Evolutionary conservation across 2,113 vertebrate genomes (phyloP).

Genomic region (Bambusicola thoracicus): DNA sequence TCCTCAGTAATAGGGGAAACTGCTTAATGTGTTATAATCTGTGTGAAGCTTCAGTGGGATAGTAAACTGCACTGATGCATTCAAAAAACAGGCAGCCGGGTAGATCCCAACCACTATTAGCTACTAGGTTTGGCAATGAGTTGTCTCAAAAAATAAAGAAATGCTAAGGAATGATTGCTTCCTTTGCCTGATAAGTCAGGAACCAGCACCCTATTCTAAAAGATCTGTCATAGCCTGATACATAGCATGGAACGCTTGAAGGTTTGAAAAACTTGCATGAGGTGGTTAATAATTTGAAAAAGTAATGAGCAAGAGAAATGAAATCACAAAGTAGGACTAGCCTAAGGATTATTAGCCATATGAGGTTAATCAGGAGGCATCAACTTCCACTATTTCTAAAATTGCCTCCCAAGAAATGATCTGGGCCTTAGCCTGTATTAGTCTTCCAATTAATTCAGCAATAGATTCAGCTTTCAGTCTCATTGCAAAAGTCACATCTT

Average conservation of each 20-base stretch:
- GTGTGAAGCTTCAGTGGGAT: background rate
- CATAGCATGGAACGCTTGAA: background rate
- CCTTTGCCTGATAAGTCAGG: background rate
- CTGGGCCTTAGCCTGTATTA: background rate
- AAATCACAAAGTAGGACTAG: background rate
- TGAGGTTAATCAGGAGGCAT: background rate
- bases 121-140: background rate
- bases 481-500: background rate
- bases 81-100: background rate
- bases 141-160: background rate
- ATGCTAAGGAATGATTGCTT: background rate
- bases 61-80: rapidly evolving
- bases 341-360: background rate
- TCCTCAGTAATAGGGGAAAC: background rate
- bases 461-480: background rate
- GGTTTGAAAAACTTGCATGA: background rate
- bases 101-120: background rate
- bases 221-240: background rate
- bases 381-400: background rate
- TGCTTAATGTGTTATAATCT: background rate
- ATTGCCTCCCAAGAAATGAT: background rate
- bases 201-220: background rate
- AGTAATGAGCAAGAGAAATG: background rate
- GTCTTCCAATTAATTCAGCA: slow-evolving; percentile 22
- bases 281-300: background rate